Conservation (phyloP, 2,888 invertebrate genomes). For the Aethes cnicana region DNA sequence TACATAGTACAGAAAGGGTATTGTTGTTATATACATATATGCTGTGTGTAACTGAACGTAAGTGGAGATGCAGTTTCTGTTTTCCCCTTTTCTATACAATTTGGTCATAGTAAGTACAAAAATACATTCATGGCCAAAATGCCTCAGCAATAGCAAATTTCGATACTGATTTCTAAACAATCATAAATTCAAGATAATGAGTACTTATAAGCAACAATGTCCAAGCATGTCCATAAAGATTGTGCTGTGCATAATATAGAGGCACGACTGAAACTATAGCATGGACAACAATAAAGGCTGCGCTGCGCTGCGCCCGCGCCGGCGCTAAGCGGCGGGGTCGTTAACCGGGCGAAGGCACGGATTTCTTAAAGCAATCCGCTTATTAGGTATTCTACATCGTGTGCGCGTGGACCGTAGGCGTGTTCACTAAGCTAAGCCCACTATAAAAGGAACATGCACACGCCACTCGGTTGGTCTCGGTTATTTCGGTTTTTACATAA, state of each 20-base stretch:
- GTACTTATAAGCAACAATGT: not conserved
- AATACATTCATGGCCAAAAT: too few species aligned
- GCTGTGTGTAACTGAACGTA: too few species aligned
- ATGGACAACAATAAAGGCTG: slow-evolving; percentile 73
- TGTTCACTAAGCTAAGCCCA: slow-evolving; percentile 46
- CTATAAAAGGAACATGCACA: slow-evolving; percentile 51
- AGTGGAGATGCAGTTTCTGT: too few species aligned
- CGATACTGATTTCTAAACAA: too few species aligned
- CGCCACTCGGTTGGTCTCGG: slow-evolving; percentile 19
- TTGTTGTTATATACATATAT: too few species aligned
- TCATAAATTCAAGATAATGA: too few species aligned
- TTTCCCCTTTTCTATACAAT: too few species aligned
- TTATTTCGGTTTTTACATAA: not conserved
- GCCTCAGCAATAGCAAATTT: too few species aligned
- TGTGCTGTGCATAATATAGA: slow-evolving; percentile 1
- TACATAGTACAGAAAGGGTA: too few species aligned
- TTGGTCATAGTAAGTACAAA: too few species aligned
- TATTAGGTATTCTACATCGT: slow-evolving; percentile 73
- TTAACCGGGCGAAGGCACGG: slow-evolving; percentile 73
- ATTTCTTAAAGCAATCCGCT: slow-evolving; percentile 77
- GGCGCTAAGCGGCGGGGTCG: slow-evolving; percentile 65
- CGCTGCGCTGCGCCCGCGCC: too few species aligned
- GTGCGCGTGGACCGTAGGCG: slow-evolving; percentile 41
- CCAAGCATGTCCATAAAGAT: not conserved
- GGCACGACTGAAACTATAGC: slow-evolving; percentile 51